Evolutionary conservation across 2,888 invertebrate genomes (phyloP), one percentile per base, ranked within the genome.

Genomic region (Lasioglossum oenotherae): DNA sequence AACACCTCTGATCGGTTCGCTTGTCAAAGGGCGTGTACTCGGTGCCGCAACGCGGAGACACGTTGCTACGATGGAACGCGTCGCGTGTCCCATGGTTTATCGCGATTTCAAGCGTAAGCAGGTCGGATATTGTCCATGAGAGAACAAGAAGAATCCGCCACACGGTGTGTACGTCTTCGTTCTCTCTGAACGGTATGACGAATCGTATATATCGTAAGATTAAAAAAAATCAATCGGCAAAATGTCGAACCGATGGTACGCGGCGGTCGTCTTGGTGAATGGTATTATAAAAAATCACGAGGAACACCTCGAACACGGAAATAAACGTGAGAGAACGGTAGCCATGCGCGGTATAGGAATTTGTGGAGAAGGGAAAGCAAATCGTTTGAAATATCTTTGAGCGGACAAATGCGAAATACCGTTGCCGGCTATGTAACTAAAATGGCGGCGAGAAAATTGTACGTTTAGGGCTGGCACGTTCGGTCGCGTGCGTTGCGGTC

Each of bases 391-490:
- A 71, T 41, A 69, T 69, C 23, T 69, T 69, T 3, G 0, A 38
- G 10, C 35, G 19, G 35, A 75, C 23, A 71, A 78, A 71, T 67
- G 72, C 44, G 71, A 76, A 44, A 80, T 88, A 92, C 91, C 74
- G 89, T 93, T 90, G 89, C 93, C 93, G 93, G 93, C 90, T 90
- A 89, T 86, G 90, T 89, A 87, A 90, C 87, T 88, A 94, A 93
- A 84, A 94, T 94, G 94, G 94, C 94, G 94, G 82, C 89, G 82
- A 86, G 71, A 60, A 73, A 60, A 60, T 81, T 41, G 72, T 77
- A 71, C 72, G 60, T 44, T 75, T 78, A 71, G 64, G 75, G 86
- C 89, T 86, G 82, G 87, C 88, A 91, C 88, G 90, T 69, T 35
- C 35, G 67, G 23, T 92, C 88, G 91, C 91, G 90, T 93, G 93